Conservation (phyloP, 2,113 vertebrate genomes). For the Dasyurus viverrinus region DNA sequence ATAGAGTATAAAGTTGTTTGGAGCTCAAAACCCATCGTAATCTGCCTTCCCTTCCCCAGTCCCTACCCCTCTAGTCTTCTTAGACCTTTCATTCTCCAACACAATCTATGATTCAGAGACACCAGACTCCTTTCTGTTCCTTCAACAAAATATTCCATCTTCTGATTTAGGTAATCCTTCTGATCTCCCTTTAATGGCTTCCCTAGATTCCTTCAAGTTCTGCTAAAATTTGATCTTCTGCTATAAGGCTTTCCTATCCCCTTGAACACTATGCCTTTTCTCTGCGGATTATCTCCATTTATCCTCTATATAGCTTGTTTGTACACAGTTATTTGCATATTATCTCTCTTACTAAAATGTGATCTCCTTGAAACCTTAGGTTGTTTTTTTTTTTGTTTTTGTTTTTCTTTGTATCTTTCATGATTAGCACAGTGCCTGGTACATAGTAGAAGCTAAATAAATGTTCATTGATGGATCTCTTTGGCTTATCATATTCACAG, state of each 20-base stretch:
- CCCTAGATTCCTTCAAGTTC: not conserved
- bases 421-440: not conserved
- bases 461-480: not conserved
- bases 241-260: not conserved
- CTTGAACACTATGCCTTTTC: not conserved
- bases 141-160: not conserved
- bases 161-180: not conserved
- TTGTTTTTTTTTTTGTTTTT: not conserved
- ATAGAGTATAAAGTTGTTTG: not conserved
- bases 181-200: not conserved
- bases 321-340: not conserved
- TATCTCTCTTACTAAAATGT: not conserved
- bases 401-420: not conserved
- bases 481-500: not conserved
- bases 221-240: not conserved
- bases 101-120: not conserved
- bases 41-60: not conserved
- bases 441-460: not conserved
- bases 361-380: not conserved
- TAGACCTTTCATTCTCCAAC: not conserved
- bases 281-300: not conserved
- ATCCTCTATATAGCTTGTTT: not conserved
- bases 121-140: not conserved
- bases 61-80: not conserved
- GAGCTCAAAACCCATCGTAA: not conserved